Percentiles rank a stretch among this genome's conserved stretches.
Evolutionary conservation across 2,797 vertebrate genomes (phyloP).

Genomic region (Smutsia gigantea): DNA sequence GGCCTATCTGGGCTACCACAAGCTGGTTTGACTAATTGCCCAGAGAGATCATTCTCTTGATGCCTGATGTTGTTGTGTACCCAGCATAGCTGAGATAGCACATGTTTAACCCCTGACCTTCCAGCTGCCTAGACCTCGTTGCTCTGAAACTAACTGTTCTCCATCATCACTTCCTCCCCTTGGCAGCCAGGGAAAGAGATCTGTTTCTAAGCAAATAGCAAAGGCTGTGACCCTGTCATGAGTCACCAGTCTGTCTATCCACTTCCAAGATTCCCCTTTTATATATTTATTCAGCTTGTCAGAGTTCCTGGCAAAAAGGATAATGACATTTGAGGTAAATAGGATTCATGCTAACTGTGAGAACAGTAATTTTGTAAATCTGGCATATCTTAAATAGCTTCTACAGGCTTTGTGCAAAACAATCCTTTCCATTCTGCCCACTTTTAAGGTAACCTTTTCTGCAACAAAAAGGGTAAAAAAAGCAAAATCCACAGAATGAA

Average conservation of each 20-base stretch:
- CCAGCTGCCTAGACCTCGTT: conserved; percentile 75
- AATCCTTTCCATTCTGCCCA: not conserved
- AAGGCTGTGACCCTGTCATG: conserved; percentile 75
- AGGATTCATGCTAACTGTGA: conserved; percentile 36
- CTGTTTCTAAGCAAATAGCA: conserved; percentile 83
- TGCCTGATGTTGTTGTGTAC: conserved; percentile 76
- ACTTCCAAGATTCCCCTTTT: conserved; percentile 70
- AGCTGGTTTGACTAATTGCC: conserved; percentile 79
- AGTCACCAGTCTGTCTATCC: conserved; percentile 71
- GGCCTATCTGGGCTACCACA: conserved; percentile 78
- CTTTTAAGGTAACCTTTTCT: not conserved
- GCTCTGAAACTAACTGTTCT: conserved; percentile 71
- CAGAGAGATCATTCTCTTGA: conserved; percentile 77
- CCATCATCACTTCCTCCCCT: conserved; percentile 75
- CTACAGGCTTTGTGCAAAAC: not conserved
- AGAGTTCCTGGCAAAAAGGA: conserved; percentile 74
- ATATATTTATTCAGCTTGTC: conserved; percentile 79
- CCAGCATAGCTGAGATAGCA: conserved; percentile 79
- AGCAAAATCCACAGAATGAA: not conserved
- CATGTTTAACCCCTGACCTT: conserved; percentile 83
- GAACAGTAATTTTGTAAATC: conserved; percentile 56
- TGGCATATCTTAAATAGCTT: not conserved
- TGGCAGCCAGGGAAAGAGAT: conserved; percentile 69
- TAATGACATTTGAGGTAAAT: conserved; percentile 64
- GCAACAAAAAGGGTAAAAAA: not conserved